These are phyloP conservation scores for Pantherophis guttatus DNA, from an alignment of 2,113 vertebrate species.

Conservation along the genomic window DNA sequence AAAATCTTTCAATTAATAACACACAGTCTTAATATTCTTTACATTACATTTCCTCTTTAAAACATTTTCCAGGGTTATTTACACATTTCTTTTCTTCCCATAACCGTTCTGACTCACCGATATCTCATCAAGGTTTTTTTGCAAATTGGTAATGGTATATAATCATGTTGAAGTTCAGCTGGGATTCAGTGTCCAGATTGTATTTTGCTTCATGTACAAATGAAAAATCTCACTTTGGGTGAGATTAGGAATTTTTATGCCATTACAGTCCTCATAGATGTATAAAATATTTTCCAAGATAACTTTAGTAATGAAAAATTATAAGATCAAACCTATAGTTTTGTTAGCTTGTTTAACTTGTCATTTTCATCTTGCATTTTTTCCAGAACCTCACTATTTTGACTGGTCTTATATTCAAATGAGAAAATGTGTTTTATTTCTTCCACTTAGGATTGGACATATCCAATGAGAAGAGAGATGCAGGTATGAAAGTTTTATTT, in stretches of 20 bases:
- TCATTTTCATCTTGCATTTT: neutral
- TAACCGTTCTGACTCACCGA: neutral
- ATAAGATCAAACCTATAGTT: too few species aligned
- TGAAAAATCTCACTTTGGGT: neutral
- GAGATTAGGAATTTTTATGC: neutral
- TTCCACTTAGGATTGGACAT: slow-evolving; percentile 89
- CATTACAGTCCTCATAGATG: neutral
- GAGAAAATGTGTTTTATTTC: neutral
- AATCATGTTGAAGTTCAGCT: neutral
- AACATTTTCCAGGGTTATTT: neutral
- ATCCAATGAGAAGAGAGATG: slow-evolving; percentile 98
- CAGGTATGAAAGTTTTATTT: slow-evolving; percentile 77
- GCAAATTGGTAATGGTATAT: neutral
- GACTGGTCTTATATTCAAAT: neutral
- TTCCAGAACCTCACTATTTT: neutral
- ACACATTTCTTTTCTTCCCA: neutral
- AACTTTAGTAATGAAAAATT: neutral
- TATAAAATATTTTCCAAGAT: neutral
- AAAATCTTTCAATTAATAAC: neutral
- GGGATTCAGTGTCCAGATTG: neutral
- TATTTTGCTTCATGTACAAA: neutral
- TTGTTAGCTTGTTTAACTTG: neutral
- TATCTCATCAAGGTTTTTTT: neutral
- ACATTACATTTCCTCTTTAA: neutral
- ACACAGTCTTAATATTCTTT: neutral